Percentiles rank a stretch among this genome's conserved stretches.
phyloP scores from a whole-genome alignment of 2,113 vertebrate genomes.

The Dicentrarchus labrax region DNA sequence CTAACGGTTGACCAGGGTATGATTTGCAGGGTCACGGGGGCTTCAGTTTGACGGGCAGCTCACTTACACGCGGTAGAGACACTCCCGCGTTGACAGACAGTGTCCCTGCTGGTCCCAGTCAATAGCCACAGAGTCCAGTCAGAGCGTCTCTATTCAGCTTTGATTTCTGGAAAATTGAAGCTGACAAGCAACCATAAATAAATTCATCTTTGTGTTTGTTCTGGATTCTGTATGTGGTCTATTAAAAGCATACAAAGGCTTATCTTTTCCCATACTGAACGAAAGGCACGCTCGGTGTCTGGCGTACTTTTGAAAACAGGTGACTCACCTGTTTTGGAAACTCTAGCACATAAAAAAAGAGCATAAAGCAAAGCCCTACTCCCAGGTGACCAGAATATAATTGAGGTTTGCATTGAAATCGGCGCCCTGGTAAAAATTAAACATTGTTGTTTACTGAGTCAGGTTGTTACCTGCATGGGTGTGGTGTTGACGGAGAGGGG shows the following conservation, averaged over 20 bases:
- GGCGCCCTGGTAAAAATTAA: constrained; percentile 55
- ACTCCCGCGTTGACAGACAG: constrained; percentile 70
- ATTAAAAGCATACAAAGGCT: constrained; percentile 28
- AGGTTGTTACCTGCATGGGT: constrained; percentile 77
- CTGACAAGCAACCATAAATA: constrained; percentile 64
- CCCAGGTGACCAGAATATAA: constrained; percentile 66
- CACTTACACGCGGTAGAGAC: constrained; percentile 67
- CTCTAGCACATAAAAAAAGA: constrained; percentile 24
- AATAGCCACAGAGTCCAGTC: constrained; percentile 39
- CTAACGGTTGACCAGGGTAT: constrained; percentile 72
- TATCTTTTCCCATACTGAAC: constrained; percentile 11
- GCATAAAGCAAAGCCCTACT: constrained; percentile 58
- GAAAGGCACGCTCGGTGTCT: constrained; percentile 26
- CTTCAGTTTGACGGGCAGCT: constrained; percentile 79
- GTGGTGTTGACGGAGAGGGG: constrained; percentile 41
- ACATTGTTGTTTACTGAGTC: constrained; percentile 74
- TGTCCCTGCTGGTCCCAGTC: constrained; percentile 69
- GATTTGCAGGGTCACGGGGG: constrained; percentile 76
- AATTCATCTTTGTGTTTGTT: constrained; percentile 45
- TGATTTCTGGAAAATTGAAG: constrained; percentile 42
- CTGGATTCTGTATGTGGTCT: constrained; percentile 3
- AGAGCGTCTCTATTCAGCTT: constrained; percentile 60
- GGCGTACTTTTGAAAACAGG: constrained; percentile 51
- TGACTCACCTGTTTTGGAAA: constrained; percentile 83
- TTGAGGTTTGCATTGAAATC: constrained; percentile 63